phyloP scores from a whole-genome alignment of 2,797 vertebrate genomes.

The Hylomyscus alleni region DNA sequence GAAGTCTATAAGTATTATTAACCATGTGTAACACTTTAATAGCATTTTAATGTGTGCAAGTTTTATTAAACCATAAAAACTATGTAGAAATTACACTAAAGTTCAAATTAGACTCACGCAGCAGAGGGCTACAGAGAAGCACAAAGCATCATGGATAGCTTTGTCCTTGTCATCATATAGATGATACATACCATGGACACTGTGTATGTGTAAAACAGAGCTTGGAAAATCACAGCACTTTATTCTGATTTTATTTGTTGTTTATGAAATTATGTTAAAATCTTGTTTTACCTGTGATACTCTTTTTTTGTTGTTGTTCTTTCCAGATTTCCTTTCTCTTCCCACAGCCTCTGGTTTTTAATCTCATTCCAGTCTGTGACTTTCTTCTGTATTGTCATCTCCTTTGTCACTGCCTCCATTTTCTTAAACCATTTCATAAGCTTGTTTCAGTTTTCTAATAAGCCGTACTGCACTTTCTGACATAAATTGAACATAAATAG shows the following conservation, averaged over 20 bases:
- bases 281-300: neutral
- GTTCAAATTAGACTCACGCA: conserved; percentile 59
- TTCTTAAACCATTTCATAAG: neutral
- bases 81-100: conserved; percentile 74
- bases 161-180: neutral
- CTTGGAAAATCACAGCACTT: neutral
- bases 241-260: neutral
- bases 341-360: rapidly evolving
- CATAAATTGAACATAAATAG: neutral
- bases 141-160: neutral
- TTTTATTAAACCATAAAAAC: conserved; percentile 77
- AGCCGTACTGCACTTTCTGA: neutral
- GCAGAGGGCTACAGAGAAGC: conserved; percentile 47
- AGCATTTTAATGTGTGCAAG: conserved; percentile 72
- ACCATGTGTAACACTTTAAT: conserved; percentile 72
- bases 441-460: neutral
- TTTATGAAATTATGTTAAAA: neutral
- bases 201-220: conserved; percentile 50
- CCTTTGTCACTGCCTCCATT: neutral
- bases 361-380: neutral
- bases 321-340: neutral
- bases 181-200: neutral
- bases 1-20: conserved; percentile 73
- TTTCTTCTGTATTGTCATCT: neutral
- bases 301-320: neutral